Conservation (phyloP, 2,113 vertebrate species). For the Paradisaea rubra region DNA sequence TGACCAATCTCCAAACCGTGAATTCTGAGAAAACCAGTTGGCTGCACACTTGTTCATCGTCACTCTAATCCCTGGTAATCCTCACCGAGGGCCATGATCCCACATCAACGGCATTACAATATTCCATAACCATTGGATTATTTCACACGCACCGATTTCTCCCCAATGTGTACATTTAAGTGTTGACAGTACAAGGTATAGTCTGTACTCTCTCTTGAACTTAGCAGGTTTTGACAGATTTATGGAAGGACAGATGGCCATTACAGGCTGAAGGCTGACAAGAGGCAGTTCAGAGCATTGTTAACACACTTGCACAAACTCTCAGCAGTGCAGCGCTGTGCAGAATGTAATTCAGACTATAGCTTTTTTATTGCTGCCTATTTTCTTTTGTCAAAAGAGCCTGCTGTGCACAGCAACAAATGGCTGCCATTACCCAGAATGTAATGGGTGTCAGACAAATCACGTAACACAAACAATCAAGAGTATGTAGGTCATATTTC, state of each 20-base stretch:
- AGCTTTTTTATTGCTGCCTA: slow-evolving; percentile 84
- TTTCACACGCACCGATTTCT: slow-evolving; percentile 43
- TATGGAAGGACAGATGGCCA: slow-evolving; percentile 94
- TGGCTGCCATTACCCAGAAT: slow-evolving; percentile 89
- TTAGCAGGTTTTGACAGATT: slow-evolving; percentile 85
- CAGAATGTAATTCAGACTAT: slow-evolving; percentile 85
- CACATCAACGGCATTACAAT: slow-evolving; percentile 51
- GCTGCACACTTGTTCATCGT: slow-evolving; percentile 11
- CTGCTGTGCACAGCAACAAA: slow-evolving; percentile 87
- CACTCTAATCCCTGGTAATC: slow-evolving; percentile 46
- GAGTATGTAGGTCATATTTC: slow-evolving; percentile 84
- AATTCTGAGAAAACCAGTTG: slow-evolving; percentile 2
- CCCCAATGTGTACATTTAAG: slow-evolving; percentile 58
- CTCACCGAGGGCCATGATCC: slow-evolving; percentile 37
- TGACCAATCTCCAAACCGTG: not conserved
- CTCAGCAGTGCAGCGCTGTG: slow-evolving; percentile 76
- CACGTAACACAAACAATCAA: slow-evolving; percentile 82
- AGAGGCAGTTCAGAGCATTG: slow-evolving; percentile 93
- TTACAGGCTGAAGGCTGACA: slow-evolving; percentile 93
- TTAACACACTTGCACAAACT: slow-evolving; percentile 98
- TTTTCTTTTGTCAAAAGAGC: slow-evolving; percentile 86
- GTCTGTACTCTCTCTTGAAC: slow-evolving; percentile 75
- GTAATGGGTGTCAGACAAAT: slow-evolving; percentile 89
- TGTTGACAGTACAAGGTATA: slow-evolving; percentile 74
- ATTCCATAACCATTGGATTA: slow-evolving; percentile 45